phyloP scores from a whole-genome alignment of 2,113 vertebrate species.

The Pica pica region DNA sequence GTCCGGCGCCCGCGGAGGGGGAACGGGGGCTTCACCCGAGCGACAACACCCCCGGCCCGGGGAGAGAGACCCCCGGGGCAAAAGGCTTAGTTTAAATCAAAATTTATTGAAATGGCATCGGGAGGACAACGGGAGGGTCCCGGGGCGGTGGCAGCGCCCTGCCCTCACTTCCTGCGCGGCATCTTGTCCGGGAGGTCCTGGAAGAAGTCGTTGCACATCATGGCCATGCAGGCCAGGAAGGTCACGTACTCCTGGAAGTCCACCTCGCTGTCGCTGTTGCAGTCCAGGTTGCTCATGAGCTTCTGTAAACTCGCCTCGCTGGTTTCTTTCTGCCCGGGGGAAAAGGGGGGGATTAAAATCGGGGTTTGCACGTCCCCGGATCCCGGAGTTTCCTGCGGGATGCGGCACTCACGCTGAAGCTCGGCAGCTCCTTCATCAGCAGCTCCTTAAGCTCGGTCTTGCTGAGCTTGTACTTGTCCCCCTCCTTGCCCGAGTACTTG shows the following conservation, averaged over 20 bases:
- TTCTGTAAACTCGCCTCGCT: slow-evolving; percentile 63
- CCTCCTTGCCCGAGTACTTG: slow-evolving; percentile 72
- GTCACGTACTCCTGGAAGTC: slow-evolving; percentile 74
- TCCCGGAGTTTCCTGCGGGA: rapidly evolving
- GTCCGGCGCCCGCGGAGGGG: rapidly evolving
- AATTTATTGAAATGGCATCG: not conserved
- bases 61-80: rapidly evolving
- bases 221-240: slow-evolving; percentile 71
- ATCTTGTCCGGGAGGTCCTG: slow-evolving; percentile 63
- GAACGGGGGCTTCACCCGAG: rapidly evolving
- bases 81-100: not conserved
- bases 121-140: rapidly evolving
- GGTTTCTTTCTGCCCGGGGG: slow-evolving; percentile 16
- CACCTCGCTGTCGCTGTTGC: slow-evolving; percentile 68
- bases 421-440: slow-evolving; percentile 72
- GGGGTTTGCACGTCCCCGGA: rapidly evolving
- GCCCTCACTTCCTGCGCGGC: slow-evolving; percentile 48
- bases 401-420: slow-evolving; percentile 67
- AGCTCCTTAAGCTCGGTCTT: slow-evolving; percentile 80
- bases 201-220: slow-evolving; percentile 74
- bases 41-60: rapidly evolving
- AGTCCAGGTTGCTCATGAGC: slow-evolving; percentile 69
- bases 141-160: rapidly evolving
- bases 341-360: not conserved
- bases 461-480: slow-evolving; percentile 68